phyloP scores from a whole-genome alignment of 2,797 vertebrate species.

The Danio tinwini region DNA sequence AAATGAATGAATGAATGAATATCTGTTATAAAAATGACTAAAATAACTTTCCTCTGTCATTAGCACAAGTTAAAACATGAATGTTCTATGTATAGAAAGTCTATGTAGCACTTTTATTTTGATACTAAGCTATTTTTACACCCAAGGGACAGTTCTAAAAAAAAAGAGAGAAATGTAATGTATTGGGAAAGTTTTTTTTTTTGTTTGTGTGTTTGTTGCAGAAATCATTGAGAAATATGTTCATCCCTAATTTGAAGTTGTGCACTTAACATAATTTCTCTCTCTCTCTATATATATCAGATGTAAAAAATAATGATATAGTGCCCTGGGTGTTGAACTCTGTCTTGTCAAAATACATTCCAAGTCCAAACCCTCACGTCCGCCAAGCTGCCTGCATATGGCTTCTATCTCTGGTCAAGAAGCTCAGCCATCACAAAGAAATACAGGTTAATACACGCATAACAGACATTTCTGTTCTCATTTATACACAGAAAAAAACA shows the following conservation, averaged over 20 bases:
- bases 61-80: too few relatives aligned
- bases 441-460: conserved; percentile 81
- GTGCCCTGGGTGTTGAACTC: conserved; percentile 92
- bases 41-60: too few relatives aligned
- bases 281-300: conserved; percentile 71
- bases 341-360: conserved; percentile 88
- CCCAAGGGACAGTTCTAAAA: too few relatives aligned
- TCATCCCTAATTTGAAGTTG: not conserved
- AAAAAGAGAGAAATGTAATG: too few relatives aligned
- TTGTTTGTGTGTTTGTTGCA: not conserved
- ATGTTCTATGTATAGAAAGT: too few relatives aligned
- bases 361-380: conserved; percentile 92
- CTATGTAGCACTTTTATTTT: too few relatives aligned
- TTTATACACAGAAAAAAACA: not conserved
- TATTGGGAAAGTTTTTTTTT: not conserved
- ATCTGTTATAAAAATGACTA: too few relatives aligned
- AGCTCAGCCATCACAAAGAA: conserved; percentile 88
- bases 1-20: too few relatives aligned
- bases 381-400: conserved; percentile 96
- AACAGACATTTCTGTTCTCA: not conserved
- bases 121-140: too few relatives aligned
- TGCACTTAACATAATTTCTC: not conserved
- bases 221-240: not conserved
- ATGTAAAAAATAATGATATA: conserved; percentile 88
- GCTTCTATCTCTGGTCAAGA: conserved; percentile 95